Evolutionary conservation across 1,140 invertebrate species (phyloP), one percentile per base, ranked within the genome.

Genomic region (Leguminivora glycinivorella): DNA sequence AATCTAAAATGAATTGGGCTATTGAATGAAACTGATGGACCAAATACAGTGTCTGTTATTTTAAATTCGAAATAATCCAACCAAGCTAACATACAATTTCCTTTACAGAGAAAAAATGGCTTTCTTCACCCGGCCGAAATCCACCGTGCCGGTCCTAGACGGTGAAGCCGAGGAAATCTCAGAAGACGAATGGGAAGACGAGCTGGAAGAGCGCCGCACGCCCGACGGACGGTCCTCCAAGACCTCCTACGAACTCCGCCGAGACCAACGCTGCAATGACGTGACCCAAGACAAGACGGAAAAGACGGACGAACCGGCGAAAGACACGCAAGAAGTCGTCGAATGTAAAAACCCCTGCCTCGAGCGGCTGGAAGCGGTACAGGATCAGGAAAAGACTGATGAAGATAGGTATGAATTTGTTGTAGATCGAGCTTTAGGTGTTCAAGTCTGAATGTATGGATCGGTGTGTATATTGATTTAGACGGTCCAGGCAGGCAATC

Each of bases 31-130:
- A n/a, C n/a, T n/a, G n/a, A n/a, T n/a, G n/a, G n/a, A n/a, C n/a
- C n/a, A n/a, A n/a, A n/a, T n/a, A n/a, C n/a, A n/a, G n/a, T n/a
- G n/a, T n/a, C n/a, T n/a, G n/a, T n/a, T n/a, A n/a, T n/a, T n/a
- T n/a, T n/a, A n/a, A n/a, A n/a, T n/a, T n/a, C 56, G 69, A 66
- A 67, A 22, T 29, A 76, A 81, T 74, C 72, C 74, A 9, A 52
- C 47, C 47, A 22, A 52, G 5, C 17, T 52, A 52, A 52, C 19
- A 1, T 1, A 26, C 3, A n/a, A 69, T 66, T 82, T 74, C 24
- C 73, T 93, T 93, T 24, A 80, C 92, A 98, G 97, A 93, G 97
- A 98, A 91, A 98, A 98, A 91, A 98, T 98, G 95, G 96, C 97
- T 12, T 98, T 98, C 91, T 98, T 98, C 85, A 98, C 97, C 1